Base-by-base conservation (phyloP, 2,888 invertebrate species). In the Amphipyra tragopoginis region DNA sequence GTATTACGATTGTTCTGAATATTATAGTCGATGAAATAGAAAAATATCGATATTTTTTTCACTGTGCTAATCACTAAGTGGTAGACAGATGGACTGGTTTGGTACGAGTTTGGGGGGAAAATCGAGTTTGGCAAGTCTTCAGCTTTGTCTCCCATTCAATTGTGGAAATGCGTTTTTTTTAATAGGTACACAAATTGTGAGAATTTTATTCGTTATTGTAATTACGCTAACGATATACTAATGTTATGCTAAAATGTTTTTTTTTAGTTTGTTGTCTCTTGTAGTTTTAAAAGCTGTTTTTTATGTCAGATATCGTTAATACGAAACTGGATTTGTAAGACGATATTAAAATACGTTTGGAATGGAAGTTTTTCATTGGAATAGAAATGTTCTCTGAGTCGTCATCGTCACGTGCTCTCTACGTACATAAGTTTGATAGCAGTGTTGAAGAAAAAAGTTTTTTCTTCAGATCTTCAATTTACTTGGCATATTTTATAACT, bases 41-140 rank as follows among this genome's bases (percentile, higher is more conserved):
- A 59, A 63, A 72, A 43, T 44, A 59, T 75, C 79, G 76, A 69
- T 75, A 63, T 40, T 6, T 50, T 43, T 68, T 59, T 51, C 6
- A 42, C 8, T 34, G 14, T 38, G 65, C 48, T 49, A 62, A 67
- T 69, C 74, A 66, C 77, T 81, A 68, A 36, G 9, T 38, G 38
- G 52, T 60, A 77, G 74, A 76, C 80, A 74, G 59, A 63, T 67
- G 63, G 75, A 75, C 77, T 72, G 75, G 76, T 71, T 68, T 64
- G 39, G 58, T 61, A 51, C 49, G 33, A 51, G 63, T 71, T 75
- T 65, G 43, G 50, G 66, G 69, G 48, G 60, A 57, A 63, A 67
- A 66, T 73, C 79, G 48, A 71, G 80, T 80, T 78, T 62, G 59
- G 59, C 64, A 44, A 66, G 79, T 72, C 42, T 64, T 55, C 36